These are phyloP conservation scores for Pteronotus mesoamericanus DNA, from an alignment of 2,797 vertebrate genomes.

Conservation along the genomic window DNA sequence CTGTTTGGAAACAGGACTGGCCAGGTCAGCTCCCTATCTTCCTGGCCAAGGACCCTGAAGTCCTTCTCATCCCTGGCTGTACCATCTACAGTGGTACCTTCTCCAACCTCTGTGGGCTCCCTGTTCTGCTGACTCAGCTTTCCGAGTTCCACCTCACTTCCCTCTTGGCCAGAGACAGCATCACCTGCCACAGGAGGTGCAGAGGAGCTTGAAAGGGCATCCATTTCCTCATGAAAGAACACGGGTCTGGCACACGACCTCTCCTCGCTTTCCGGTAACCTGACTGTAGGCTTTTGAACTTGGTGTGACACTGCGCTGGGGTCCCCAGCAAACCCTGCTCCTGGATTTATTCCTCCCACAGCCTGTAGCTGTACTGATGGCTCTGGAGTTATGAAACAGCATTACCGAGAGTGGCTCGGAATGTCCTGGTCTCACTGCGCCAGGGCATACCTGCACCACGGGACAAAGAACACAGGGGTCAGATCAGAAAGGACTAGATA, in stretches of 20 bases:
- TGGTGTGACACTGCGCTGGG: not conserved
- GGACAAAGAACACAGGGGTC: not conserved
- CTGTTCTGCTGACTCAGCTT: not conserved
- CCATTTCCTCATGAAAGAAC: not conserved
- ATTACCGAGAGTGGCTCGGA: not conserved
- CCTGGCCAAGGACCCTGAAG: not conserved
- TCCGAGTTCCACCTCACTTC: not conserved
- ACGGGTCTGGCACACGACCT: not conserved
- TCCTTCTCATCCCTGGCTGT: not conserved
- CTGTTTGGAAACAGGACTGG: not conserved
- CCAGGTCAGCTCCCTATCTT: not conserved
- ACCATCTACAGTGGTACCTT: not conserved
- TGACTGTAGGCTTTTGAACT: not conserved
- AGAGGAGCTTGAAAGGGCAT: not conserved
- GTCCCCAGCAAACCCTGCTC: not conserved
- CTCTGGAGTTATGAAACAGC: not conserved
- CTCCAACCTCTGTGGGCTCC: not conserved
- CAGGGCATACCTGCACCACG: no score
- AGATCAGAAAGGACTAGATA: not conserved
- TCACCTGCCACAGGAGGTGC: not conserved
- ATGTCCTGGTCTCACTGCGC: not conserved
- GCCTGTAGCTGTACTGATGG: not conserved
- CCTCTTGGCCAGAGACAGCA: not conserved
- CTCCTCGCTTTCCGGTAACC: not conserved
- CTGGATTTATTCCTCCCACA: not conserved